Evolutionary conservation across 2,888 invertebrate genomes (phyloP).

Genomic region (Microctonus hyperodae): DNA sequence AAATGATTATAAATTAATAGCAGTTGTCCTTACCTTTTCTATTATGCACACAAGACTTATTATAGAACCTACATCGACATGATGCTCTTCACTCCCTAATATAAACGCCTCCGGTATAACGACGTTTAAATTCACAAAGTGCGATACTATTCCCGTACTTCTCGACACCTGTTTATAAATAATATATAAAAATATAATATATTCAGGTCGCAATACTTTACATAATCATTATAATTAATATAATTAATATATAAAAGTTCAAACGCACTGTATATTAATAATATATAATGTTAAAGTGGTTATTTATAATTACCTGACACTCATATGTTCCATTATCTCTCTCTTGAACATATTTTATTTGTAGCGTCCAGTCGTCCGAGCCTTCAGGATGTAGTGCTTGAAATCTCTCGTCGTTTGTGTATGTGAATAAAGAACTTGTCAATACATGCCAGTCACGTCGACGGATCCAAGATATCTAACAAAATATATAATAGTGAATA

Average conservation of each 20-base stretch:
- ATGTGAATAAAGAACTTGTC: slow-evolving; percentile 88
- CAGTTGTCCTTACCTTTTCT: slow-evolving; percentile 76
- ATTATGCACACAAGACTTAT: slow-evolving; percentile 91
- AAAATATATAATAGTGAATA: slow-evolving; percentile 8
- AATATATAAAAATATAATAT: slow-evolving; percentile 22
- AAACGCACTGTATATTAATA: background rate
- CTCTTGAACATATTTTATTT: slow-evolving; percentile 93
- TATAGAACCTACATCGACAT: slow-evolving; percentile 88
- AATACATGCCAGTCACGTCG: slow-evolving; percentile 93
- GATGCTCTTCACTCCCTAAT: slow-evolving; percentile 82
- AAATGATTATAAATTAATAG: background rate
- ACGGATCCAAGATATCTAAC: slow-evolving; percentile 91
- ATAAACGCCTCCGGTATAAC: slow-evolving; percentile 91
- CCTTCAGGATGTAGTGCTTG: slow-evolving; percentile 82
- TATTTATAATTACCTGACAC: slow-evolving; percentile 76
- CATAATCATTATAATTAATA: background rate
- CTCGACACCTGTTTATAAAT: slow-evolving; percentile 77
- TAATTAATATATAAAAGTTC: background rate
- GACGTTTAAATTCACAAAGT: slow-evolving; percentile 87
- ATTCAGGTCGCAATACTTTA: background rate
- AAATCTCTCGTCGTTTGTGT: slow-evolving; percentile 89
- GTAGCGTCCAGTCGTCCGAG: slow-evolving; percentile 92
- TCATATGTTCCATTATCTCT: slow-evolving; percentile 94
- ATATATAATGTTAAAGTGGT: slow-evolving; percentile 10
- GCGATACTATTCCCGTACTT: slow-evolving; percentile 82